Evolutionary conservation across 1,140 invertebrate species (phyloP), one percentile per base, ranked within the genome.

Genomic region (Brachionus rotundiformis): DNA sequence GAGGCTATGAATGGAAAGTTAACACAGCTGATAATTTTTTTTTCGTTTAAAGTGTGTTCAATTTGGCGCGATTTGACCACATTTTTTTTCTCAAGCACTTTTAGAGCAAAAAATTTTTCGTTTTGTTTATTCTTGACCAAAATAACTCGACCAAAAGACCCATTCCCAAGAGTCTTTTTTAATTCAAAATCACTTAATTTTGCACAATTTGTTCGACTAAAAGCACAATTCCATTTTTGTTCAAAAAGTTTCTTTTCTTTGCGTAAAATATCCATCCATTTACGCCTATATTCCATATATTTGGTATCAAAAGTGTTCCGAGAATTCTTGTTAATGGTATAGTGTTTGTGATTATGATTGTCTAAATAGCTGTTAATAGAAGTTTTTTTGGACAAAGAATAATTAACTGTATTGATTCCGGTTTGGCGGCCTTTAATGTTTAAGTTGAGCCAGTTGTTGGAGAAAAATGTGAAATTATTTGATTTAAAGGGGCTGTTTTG

Each of bases 21-120:
- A 87, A 97, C 95, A 19, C 94, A 94, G 88, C 96, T 94, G 68
- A 97, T 90, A 86, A 97, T 96, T 84, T 93, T 91, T 88, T 96
- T 96, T 88, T 97, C 95, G 88, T 96, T 96, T 59, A 97, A 88
- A 75, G 95, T 97, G 87, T 97, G 95, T 88, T 96, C 95, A 39
- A 97, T 94, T 88, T 95, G 93, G 88, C 96, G 96, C 85, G 96
- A 90, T 89, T 95, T 96, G 11, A 82, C 81, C 16, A 82, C 54
- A 31, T 39, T 68, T 49, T 61, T 47, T 41, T 82, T 82, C 13
- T 54, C 54, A 2, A 82, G 19, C 5, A 82, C 41, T 82, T 82
- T 82, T 1, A 82, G 25, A 6, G 81, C 81, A 59, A 16, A 81
- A 49, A 16, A 81, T 54, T 41, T 41, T 16, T 25, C n/a, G 0